Evolutionary conservation across 2,113 vertebrate species (phyloP).

Genomic region (Elgaria multicarinata): DNA sequence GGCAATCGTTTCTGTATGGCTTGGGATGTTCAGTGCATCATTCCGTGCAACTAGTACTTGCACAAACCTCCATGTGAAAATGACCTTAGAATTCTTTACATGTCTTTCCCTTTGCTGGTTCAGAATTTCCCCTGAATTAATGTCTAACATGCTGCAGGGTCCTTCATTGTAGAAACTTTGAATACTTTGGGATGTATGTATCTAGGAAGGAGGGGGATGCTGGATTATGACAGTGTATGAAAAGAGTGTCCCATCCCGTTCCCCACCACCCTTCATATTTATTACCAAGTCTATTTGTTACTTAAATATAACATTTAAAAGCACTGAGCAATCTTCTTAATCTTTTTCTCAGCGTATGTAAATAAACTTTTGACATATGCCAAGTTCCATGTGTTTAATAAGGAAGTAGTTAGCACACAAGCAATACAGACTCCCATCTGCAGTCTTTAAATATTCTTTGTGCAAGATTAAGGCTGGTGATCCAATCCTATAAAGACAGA

Average conservation of each 20-base stretch:
- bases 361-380: constrained; percentile 17
- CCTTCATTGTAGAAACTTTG: constrained; percentile 33
- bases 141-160: constrained; percentile 18
- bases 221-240: not conserved
- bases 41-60: not conserved
- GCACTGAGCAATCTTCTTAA: constrained; percentile 25
- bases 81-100: constrained; percentile 1
- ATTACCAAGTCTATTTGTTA: constrained; percentile 37
- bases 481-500: constrained; percentile 25
- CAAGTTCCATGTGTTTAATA: not conserved
- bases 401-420: constrained; percentile 26
- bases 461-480: constrained; percentile 38
- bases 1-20: not conserved
- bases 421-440: not conserved
- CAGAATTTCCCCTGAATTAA: not conserved
- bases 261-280: constrained; percentile 5
- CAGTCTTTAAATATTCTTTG: not conserved
- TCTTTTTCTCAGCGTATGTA: constrained; percentile 27
- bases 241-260: not conserved
- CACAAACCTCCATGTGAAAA: not conserved
- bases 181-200: not conserved
- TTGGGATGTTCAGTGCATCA: not conserved
- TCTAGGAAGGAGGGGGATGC: constrained; percentile 2
- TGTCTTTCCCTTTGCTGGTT: not conserved
- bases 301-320: constrained; percentile 53